These are phyloP conservation scores for Theristicus caerulescens DNA, from an alignment of 2,113 vertebrate species.

Conservation along the genomic window DNA sequence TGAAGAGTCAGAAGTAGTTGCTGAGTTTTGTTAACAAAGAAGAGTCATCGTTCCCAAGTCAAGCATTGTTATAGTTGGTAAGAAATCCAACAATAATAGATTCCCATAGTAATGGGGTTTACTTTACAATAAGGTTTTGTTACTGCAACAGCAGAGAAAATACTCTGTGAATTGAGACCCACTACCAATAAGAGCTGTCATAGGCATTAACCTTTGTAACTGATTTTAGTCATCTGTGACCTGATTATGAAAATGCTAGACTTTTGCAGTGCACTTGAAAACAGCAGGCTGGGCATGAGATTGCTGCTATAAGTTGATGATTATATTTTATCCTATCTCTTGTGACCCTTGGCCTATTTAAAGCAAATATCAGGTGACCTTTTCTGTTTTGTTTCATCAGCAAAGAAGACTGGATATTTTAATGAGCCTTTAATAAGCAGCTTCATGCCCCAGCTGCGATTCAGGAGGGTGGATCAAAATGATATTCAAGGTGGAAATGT, in stretches of 20 bases:
- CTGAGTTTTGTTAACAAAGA: background rate
- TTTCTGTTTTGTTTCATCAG: background rate
- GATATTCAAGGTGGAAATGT: background rate
- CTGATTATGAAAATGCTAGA: conserved; percentile 15
- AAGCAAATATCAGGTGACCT: background rate
- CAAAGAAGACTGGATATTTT: background rate
- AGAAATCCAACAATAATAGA: background rate
- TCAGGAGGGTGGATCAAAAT: background rate
- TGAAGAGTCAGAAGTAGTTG: background rate
- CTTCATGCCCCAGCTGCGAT: background rate
- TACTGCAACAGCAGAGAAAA: background rate
- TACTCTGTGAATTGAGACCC: background rate
- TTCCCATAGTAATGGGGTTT: background rate
- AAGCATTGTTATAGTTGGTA: background rate
- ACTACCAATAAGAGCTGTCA: background rate
- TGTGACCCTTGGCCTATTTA: background rate
- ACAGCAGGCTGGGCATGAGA: background rate
- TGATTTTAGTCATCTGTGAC: background rate
- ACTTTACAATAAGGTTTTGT: background rate
- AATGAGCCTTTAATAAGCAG: conserved; percentile 12
- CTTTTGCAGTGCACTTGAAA: conserved; percentile 34
- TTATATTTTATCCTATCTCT: conserved; percentile 16
- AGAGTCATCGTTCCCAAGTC: fast-evolving
- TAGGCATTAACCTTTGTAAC: background rate
- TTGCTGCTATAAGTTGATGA: background rate